Conservation (phyloP, 2,113 vertebrate species). For the Picathartes gymnocephalus region DNA sequence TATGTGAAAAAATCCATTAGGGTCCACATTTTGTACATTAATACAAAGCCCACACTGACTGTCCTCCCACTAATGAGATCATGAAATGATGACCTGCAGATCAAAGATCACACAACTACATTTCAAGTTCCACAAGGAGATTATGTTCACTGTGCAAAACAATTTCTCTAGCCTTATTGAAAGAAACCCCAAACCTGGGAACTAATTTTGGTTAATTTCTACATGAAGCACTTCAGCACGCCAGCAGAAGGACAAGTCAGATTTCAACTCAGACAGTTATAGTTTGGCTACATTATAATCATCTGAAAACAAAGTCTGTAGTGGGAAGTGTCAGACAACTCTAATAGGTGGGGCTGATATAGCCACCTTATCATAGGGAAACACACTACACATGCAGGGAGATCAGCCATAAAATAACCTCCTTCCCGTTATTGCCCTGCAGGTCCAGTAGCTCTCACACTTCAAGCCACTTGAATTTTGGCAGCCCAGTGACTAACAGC, state of each 20-base stretch:
- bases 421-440: not conserved
- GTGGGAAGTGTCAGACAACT: constrained; percentile 32
- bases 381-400: constrained; percentile 10
- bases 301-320: constrained; percentile 12
- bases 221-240: not conserved
- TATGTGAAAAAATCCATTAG: not conserved
- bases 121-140: not conserved
- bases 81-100: not conserved
- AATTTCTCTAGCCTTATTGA: not conserved
- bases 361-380: constrained; percentile 24
- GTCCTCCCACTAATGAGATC: not conserved
- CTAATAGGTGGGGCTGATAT: constrained; percentile 46
- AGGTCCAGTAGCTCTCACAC: constrained; percentile 31
- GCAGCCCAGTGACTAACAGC: constrained; percentile 37
- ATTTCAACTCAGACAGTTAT: constrained; percentile 15
- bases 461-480: constrained; percentile 53
- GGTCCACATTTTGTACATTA: not conserved
- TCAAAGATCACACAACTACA: not conserved
- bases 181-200: not conserved
- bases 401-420: constrained; percentile 32
- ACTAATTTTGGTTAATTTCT: not conserved
- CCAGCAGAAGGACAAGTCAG: not conserved
- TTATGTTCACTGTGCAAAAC: not conserved
- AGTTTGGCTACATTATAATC: not conserved
- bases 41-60: not conserved